These are phyloP conservation scores for Drosophila mettleri DNA, from an alignment of 2,888 invertebrate genomes.

Conservation along the genomic window DNA sequence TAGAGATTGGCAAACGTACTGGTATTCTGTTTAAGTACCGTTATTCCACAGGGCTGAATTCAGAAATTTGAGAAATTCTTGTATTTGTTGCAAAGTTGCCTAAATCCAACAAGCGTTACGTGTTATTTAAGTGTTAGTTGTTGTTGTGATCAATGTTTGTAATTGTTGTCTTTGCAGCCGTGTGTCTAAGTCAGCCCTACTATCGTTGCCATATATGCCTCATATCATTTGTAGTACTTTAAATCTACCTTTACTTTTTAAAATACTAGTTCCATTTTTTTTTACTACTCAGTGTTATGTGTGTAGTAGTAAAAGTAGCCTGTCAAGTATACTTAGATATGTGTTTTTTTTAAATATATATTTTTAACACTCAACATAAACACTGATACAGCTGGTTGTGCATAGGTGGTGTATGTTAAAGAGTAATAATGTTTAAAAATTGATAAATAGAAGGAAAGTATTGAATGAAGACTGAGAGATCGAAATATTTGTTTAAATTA, in stretches of 20 bases:
- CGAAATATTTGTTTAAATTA: too few relatives aligned
- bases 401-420: background rate
- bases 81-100: slow-evolving; percentile 60
- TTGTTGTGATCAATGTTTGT: slow-evolving; percentile 79
- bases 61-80: slow-evolving; percentile 29
- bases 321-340: slow-evolving; percentile 20
- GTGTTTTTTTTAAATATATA: background rate
- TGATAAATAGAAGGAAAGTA: background rate
- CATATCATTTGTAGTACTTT: slow-evolving; percentile 62
- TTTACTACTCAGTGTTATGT: slow-evolving; percentile 16
- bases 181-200: slow-evolving; percentile 48
- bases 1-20: slow-evolving; percentile 42
- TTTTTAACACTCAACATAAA: slow-evolving; percentile 17
- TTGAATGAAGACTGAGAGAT: too few relatives aligned
- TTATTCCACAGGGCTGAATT: slow-evolving; percentile 70
- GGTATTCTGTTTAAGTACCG: slow-evolving; percentile 32
- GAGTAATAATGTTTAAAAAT: background rate
- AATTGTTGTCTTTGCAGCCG: slow-evolving; percentile 66
- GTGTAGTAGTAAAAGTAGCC: slow-evolving; percentile 10
- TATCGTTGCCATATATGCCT: slow-evolving; percentile 49
- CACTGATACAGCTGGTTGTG: background rate
- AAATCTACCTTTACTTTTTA: slow-evolving; percentile 7
- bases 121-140: slow-evolving; percentile 72
- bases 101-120: slow-evolving; percentile 45
- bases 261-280: slow-evolving; percentile 19